A percentile compares a stretch with the other conserved stretches of the same genome.
Conservation (phyloP, 2,888 invertebrate genomes). For the Dicranocentrus wangi region DNA sequence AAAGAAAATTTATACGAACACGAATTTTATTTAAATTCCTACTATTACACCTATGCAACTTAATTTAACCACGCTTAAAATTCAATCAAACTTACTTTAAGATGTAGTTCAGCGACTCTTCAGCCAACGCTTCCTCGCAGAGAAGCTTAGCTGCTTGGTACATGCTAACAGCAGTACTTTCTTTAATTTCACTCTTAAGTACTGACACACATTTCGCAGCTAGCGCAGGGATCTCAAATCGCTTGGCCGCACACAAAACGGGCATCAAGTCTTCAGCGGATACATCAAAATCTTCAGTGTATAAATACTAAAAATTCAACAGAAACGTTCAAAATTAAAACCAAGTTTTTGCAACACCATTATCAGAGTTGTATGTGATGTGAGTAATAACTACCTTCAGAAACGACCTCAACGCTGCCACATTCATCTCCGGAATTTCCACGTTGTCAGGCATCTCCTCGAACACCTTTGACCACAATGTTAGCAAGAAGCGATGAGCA, state of each 20-base stretch:
- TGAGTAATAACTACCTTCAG: slow-evolving; percentile 55
- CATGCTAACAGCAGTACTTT: slow-evolving; percentile 68
- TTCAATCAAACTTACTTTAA: slow-evolving; percentile 48
- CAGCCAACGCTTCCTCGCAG: slow-evolving; percentile 66
- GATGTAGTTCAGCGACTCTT: slow-evolving; percentile 68
- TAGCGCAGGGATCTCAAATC: slow-evolving; percentile 67
- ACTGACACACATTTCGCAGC: slow-evolving; percentile 68
- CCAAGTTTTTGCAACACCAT: too few species aligned
- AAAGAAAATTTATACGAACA: not conserved
- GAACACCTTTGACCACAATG: slow-evolving; percentile 68
- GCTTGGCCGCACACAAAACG: slow-evolving; percentile 68
- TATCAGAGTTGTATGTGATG: not conserved
- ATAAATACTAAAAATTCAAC: slow-evolving; percentile 60
- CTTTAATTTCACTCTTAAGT: slow-evolving; percentile 68
- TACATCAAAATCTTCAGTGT: slow-evolving; percentile 69
- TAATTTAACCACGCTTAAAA: too few species aligned
- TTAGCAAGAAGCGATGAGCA: slow-evolving; percentile 66
- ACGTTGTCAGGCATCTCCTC: slow-evolving; percentile 70
- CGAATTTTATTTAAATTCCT: slow-evolving; percentile 7
- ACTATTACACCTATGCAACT: too few species aligned
- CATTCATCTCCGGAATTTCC: slow-evolving; percentile 69
- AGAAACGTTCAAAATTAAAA: not conserved
- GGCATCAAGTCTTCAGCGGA: slow-evolving; percentile 69
- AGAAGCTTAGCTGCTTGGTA: slow-evolving; percentile 69
- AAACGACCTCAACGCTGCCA: slow-evolving; percentile 64